Evolutionary conservation across 2,888 invertebrate genomes (phyloP), one percentile per base, ranked within the genome.

Genomic region (Campoplex nolae): DNA sequence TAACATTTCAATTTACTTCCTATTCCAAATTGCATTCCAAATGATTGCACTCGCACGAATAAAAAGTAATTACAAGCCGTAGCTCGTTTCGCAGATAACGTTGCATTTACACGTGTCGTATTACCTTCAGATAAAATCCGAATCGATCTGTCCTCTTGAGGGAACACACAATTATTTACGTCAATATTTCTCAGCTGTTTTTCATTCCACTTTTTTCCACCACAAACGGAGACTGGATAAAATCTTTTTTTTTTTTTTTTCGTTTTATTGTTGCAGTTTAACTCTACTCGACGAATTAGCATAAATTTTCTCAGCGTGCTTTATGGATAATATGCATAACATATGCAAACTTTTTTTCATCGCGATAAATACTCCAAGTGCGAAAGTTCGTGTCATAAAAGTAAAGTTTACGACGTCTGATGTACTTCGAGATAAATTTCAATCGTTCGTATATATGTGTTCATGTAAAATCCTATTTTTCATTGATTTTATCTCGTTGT

Each of bases 341-440:
- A 1, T 65, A 32, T 65, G 23, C 6, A 7, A 13, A 65, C 35
- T 45, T 71, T 42, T 23, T 71, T 48, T 23, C 11, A 18, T 45
- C 32, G 9, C 74, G 74, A 82, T 75, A 82, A 67, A 71, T 62
- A 62, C 28, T 62, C 32, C 4, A 32, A 45, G 42, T 67, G 74
- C 73, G 73, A 73, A 73, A 75, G 75, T 54, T 82, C 23, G 74
- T 67, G 74, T 82, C 81, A 82, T 82, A 75, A 62, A 16, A 32
- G 81, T 56, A 38, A 74, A 79, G 68, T 82, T 82, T 82, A 82
- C 67, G 81, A 75, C 42, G n/a, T 42, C 9, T 42, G 71, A 13
- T 45, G 45, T 54, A 45, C 28, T 51, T 56, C 51, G 70, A 62
- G 62, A 82, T 82, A 82, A 85, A 83, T 78, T 78, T 62, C 51